phyloP scores from a whole-genome alignment of 1,140 invertebrate species.

The Meloidogyne floridensis region DNA sequence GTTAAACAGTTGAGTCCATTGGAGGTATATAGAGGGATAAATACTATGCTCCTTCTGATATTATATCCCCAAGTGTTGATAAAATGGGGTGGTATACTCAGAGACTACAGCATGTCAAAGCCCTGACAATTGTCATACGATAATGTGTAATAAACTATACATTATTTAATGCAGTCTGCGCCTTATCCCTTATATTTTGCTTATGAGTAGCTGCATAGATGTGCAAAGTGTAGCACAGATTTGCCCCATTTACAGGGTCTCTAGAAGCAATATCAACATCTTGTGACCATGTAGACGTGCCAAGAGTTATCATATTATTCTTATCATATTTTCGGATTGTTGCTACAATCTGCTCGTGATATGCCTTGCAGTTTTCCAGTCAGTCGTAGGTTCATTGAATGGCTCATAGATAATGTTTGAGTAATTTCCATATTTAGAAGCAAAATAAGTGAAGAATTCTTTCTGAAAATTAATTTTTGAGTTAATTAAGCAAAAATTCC shows the following conservation, averaged over 20 bases:
- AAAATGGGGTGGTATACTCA: no score
- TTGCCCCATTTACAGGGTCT: not conserved
- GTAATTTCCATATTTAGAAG: not conserved
- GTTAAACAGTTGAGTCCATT: no score
- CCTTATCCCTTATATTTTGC: not conserved
- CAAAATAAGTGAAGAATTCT: not conserved
- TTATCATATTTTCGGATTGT: conserved; percentile 5
- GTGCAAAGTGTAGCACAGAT: conserved; percentile 18
- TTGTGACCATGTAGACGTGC: conserved; percentile 10
- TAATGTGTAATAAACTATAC: not conserved
- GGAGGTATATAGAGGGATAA: no score
- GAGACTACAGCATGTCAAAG: no score
- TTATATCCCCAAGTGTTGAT: no score
- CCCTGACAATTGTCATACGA: no score
- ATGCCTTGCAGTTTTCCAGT: not conserved
- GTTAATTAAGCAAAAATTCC: no score
- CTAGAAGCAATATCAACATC: not conserved
- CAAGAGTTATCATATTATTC: conserved; percentile 13
- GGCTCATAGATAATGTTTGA: conserved; percentile 7
- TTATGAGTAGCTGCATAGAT: conserved; percentile 9
- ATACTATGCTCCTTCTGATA: no score
- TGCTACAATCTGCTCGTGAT: not conserved
- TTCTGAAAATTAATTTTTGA: not conserved
- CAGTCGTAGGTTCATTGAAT: conserved; percentile 8
- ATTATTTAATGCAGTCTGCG: not conserved